Conservation (phyloP, 2,888 invertebrate genomes). For the Prosapia bicincta region DNA sequence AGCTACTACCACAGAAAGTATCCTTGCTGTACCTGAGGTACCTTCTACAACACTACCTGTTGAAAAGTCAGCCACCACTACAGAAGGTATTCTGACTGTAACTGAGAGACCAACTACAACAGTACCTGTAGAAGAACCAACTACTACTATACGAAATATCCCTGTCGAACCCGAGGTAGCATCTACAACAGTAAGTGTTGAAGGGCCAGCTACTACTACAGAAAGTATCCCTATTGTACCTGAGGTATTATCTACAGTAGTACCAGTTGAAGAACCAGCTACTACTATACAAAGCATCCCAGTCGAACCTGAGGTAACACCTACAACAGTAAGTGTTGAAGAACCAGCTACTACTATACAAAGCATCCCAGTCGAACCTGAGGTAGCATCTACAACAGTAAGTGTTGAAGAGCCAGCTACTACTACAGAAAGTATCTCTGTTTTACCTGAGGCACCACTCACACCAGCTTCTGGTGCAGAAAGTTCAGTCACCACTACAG, state of each 20-base stretch:
- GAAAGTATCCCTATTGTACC: no score
- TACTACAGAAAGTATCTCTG: no score
- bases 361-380: not conserved
- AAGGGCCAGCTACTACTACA: no score
- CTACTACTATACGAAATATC: not conserved
- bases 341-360: not conserved
- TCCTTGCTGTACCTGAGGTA: no score
- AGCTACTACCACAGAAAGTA: not conserved
- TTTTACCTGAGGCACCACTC: not conserved
- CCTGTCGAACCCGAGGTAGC: not conserved
- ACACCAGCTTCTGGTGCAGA: not conserved
- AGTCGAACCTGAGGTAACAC: not conserved
- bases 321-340: not conserved
- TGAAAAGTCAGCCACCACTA: no score
- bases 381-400: not conserved
- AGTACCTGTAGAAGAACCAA: not conserved
- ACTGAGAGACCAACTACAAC: not conserved
- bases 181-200: not conserved
- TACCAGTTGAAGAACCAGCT: not conserved
- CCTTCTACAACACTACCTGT: no score
- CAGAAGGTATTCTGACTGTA: no score
- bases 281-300: not conserved
- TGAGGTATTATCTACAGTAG: not conserved
- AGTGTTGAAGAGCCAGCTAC: not conserved
- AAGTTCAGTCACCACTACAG: no score